Percentiles rank a stretch among this genome's conserved stretches.
These are phyloP conservation scores for Drosophila seclusa DNA, from an alignment of 2,888 invertebrate species.

Conservation along the genomic window DNA sequence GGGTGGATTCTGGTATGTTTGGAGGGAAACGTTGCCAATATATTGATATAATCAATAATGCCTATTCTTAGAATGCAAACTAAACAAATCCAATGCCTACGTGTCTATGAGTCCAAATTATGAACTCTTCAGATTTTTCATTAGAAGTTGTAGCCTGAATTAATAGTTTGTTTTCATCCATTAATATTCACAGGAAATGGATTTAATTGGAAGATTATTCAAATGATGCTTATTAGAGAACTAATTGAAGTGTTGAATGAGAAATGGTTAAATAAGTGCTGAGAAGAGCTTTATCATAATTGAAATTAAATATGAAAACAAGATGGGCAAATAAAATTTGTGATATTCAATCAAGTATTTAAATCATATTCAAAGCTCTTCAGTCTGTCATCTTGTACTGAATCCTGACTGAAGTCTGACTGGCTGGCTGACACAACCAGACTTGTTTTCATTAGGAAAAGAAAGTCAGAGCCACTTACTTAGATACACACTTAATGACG, in stretches of 20 bases:
- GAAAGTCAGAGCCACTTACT: conserved; percentile 52
- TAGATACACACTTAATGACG: conserved; percentile 18
- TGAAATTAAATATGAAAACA: not conserved
- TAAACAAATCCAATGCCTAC: conserved; percentile 54
- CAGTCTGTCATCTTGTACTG: conserved; percentile 1
- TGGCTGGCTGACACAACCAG: conserved; percentile 6
- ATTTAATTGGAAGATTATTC: conserved; percentile 11
- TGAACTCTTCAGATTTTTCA: conserved; percentile 41
- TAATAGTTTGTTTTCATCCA: conserved; percentile 60
- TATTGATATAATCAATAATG: conserved; percentile 68
- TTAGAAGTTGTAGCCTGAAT: conserved; percentile 34
- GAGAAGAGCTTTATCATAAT: not conserved
- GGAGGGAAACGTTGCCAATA: conserved; percentile 57
- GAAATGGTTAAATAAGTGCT: not conserved
- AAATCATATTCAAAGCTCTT: conserved; percentile 2
- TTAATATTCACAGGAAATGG: conserved; percentile 38
- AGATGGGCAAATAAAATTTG: not conserved
- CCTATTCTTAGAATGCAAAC: conserved; percentile 63
- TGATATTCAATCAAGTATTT: conserved; percentile 9
- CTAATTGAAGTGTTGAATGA: not conserved
- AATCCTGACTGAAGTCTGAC: not conserved
- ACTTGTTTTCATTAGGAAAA: conserved; percentile 33
- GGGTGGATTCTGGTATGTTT: conserved; percentile 53
- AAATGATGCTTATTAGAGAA: not conserved
- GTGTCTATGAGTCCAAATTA: conserved; percentile 41